A percentile compares a stretch with the other conserved stretches of the same genome.
Conservation (phyloP, 2,113 vertebrate genomes). For the Psilopsiagon aurifrons region DNA sequence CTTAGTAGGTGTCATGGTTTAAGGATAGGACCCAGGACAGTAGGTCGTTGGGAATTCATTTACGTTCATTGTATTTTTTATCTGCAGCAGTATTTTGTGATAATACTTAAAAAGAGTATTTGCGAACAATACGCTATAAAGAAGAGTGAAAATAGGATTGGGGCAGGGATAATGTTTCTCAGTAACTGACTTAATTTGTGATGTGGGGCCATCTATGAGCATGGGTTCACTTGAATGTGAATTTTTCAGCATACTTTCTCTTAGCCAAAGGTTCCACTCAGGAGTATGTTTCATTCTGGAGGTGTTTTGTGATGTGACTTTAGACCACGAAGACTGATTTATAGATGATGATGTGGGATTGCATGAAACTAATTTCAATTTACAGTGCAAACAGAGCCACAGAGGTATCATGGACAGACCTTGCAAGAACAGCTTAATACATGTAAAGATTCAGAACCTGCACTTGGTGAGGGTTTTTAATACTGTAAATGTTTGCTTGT, state of each 20-base stretch:
- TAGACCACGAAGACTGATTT: not conserved
- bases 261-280: not conserved
- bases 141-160: not conserved
- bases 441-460: slow-evolving; percentile 58
- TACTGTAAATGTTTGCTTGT: not conserved
- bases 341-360: not conserved
- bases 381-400: slow-evolving; percentile 17
- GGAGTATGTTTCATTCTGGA: not conserved
- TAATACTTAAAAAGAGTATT: not conserved
- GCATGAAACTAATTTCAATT: not conserved
- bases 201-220: not conserved
- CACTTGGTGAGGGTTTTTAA: slow-evolving; percentile 43
- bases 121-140: not conserved
- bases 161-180: not conserved
- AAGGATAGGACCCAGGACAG: not conserved
- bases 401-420: not conserved
- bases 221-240: not conserved
- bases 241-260: not conserved
- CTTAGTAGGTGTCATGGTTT: not conserved
- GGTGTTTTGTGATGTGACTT: not conserved
- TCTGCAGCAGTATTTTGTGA: not conserved
- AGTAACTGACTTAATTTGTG: not conserved
- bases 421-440: slow-evolving; percentile 63
- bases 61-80: not conserved
- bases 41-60: not conserved